Percentiles rank a stretch among this genome's conserved stretches.
Evolutionary conservation across 2,797 vertebrate species (phyloP).

Genomic region (Cyprinella venusta): DNA sequence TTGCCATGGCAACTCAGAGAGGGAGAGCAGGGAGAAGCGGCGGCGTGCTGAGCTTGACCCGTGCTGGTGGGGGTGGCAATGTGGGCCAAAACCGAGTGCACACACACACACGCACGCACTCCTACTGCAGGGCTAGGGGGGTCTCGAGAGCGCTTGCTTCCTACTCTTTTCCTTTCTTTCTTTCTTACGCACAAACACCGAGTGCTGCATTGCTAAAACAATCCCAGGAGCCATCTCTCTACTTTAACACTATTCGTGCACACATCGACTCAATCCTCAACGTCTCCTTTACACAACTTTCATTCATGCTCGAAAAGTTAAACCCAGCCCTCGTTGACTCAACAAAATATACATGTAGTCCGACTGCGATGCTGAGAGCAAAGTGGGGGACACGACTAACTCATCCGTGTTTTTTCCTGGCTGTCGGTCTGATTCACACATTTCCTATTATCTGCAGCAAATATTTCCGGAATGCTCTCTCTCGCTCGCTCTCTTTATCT

Average conservation of each 20-base stretch:
- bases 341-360: slow-evolving; percentile 44
- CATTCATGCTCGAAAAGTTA: slow-evolving; percentile 41
- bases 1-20: slow-evolving; percentile 92
- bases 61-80: slow-evolving; percentile 75
- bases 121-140: slow-evolving; percentile 80
- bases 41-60: slow-evolving; percentile 93
- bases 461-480: slow-evolving; percentile 67
- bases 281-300: slow-evolving; percentile 41
- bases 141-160: slow-evolving; percentile 78
- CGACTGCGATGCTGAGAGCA: slow-evolving; percentile 34
- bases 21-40: slow-evolving; percentile 84
- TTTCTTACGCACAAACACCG: slow-evolving; percentile 63
- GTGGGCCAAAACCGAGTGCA: slow-evolving; percentile 74
- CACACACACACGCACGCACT: slow-evolving; percentile 63
- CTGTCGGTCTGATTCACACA: slow-evolving; percentile 63
- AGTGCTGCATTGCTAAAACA: slow-evolving; percentile 76
- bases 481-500: slow-evolving; percentile 58
- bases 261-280: slow-evolving; percentile 48
- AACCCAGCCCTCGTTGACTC: slow-evolving; percentile 45
- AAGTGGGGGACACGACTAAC: slow-evolving; percentile 48
- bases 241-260: slow-evolving; percentile 71
- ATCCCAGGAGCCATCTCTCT: slow-evolving; percentile 72
- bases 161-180: slow-evolving; percentile 75
- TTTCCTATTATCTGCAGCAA: slow-evolving; percentile 67
- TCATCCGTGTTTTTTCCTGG: slow-evolving; percentile 54